Evolutionary conservation across 2,113 vertebrate species (phyloP), one percentile per base, ranked within the genome.

Genomic region (Chinchilla lanigera): DNA sequence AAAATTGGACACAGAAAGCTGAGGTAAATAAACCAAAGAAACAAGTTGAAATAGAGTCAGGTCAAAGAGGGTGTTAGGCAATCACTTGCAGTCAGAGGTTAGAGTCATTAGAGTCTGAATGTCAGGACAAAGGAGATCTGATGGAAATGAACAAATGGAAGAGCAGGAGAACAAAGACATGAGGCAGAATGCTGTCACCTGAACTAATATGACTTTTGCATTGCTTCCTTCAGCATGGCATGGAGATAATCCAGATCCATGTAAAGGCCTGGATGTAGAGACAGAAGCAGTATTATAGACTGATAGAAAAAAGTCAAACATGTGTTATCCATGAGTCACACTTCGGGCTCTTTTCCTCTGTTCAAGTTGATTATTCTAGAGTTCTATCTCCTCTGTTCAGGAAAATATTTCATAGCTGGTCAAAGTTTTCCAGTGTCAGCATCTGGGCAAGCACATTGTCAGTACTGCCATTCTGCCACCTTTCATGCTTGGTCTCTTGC

Each of bases 21-120:
- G 44, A 97, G 28, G 80, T 73, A 96, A 96, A 88, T 87, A 96
- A 96, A 71, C n/a, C 69, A 94, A 69, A 89, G 38, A 87, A 95
- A 61, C 28, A 89, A 85, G 26, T 73, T 14, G 60, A 67, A 93
- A 71, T n/a, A 69, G 4, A 85, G 54, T 33, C 2, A 86, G 89
- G 96, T n/a, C 35, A 92, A 94, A 63, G 33, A 63, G 7, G 2
- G 35, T 56, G 22, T 82, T 77, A 89, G 19, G 35, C 30, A 77
- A 94, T 20, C 6, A 58, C 77, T 77, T 81, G 19, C 13, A 63
- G n/a, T 13, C 65, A 90, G 22, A 83, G 20, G 71, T 44, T 90
- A 92, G 87, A 86, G 14, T 14, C 26, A 58, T 52, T 69, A 35
- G 20, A 7, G 16, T 73, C n/a, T 88, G 4, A 92, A 26, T 86